phyloP scores from a whole-genome alignment of 2,113 vertebrate species.

The Spheniscus mendiculus region DNA sequence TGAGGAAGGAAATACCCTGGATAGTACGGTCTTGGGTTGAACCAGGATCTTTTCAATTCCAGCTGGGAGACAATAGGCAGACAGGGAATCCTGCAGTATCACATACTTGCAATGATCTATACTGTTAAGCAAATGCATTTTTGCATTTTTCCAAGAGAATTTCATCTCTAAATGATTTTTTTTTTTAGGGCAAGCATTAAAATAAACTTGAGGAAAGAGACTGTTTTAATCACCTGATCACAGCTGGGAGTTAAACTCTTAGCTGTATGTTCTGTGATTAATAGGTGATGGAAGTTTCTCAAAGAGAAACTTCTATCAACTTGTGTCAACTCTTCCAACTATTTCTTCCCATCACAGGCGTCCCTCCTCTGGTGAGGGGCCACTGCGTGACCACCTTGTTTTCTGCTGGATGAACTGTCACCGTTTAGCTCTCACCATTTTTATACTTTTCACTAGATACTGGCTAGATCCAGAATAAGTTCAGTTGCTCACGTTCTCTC shows the following conservation, averaged over 20 bases:
- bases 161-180: not conserved
- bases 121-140: not conserved
- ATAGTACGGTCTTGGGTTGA: not conserved
- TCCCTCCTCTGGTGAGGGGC: not conserved
- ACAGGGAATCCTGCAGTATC: not conserved
- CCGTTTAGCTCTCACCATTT: not conserved
- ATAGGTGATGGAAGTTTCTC: not conserved
- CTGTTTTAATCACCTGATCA: not conserved
- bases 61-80: not conserved
- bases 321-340: not conserved
- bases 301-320: not conserved
- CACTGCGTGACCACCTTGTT: not conserved
- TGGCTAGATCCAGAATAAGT: not conserved
- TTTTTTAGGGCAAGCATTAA: not conserved
- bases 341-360: not conserved
- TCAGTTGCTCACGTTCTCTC: not conserved
- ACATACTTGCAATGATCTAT: not conserved
- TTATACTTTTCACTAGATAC: not conserved
- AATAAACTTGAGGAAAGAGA: not conserved
- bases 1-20: not conserved
- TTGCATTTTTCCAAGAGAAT: not conserved
- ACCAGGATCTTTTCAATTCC: not conserved
- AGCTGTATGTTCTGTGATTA: not conserved
- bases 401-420: not conserved
- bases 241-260: not conserved